A percentile compares a stretch with the other conserved stretches of the same genome.
Evolutionary conservation across 64 coral and sea anemone genomes (phyloP).

Genomic region (Stylophora pistillata): DNA sequence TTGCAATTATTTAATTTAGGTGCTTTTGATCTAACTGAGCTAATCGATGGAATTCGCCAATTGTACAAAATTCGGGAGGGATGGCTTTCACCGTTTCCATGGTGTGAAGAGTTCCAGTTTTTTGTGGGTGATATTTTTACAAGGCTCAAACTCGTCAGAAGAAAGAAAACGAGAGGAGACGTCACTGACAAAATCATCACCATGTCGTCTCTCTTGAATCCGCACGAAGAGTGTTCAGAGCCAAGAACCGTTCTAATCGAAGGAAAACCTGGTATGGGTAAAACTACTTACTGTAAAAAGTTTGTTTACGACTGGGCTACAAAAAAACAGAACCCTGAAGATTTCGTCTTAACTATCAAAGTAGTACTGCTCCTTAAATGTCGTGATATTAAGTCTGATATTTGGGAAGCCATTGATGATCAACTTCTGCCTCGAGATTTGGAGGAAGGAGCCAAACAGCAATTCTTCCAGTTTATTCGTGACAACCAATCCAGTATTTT

Average conservation of each 20-base stretch:
- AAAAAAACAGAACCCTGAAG: not conserved
- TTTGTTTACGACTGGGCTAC: conserved; percentile 51
- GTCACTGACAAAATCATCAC: conserved; percentile 12
- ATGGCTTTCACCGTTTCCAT: not conserved
- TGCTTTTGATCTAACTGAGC: not conserved
- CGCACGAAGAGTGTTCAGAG: not conserved
- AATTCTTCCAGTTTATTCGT: not conserved
- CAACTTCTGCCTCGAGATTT: not conserved
- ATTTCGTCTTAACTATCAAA: not conserved
- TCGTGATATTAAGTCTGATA: conserved; percentile 30
- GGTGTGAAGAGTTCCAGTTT: not conserved
- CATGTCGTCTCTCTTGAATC: conserved; percentile 47
- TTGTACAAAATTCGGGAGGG: not conserved
- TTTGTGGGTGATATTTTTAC: conserved; percentile 9
- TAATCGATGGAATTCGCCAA: not conserved
- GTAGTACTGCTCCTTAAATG: conserved; percentile 33
- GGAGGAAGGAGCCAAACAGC: too few relatives aligned
- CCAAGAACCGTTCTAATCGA: conserved; percentile 50
- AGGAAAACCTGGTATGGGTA: conserved; percentile 43
- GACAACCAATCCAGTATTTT: too few relatives aligned
- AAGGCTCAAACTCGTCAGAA: conserved; percentile 25
- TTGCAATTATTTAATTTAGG: not conserved
- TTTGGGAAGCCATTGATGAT: conserved; percentile 12
- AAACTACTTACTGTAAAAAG: conserved; percentile 55
- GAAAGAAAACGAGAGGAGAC: conserved; percentile 26